These are phyloP conservation scores for Neopelma chrysocephalum DNA, from an alignment of 2,797 vertebrate species.

Conservation along the genomic window DNA sequence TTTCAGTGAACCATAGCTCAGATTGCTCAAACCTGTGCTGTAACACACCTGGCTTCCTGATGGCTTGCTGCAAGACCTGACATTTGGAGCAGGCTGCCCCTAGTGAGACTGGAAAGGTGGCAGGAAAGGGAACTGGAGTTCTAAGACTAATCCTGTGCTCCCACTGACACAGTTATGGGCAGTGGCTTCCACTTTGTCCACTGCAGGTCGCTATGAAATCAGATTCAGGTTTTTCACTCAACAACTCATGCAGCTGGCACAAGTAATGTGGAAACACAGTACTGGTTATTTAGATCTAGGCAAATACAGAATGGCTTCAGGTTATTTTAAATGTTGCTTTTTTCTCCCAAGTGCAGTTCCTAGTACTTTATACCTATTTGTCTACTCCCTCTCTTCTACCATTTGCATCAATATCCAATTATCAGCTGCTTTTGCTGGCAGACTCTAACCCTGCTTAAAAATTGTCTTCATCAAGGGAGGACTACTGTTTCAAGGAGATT, in stretches of 20 bases:
- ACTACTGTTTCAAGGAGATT: constrained; percentile 51
- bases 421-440: constrained; percentile 32
- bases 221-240: background rate
- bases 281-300: background rate
- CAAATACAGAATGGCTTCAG: background rate
- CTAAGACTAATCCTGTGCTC: background rate
- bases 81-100: background rate
- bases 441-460: constrained; percentile 23
- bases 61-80: background rate
- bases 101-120: background rate
- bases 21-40: background rate
- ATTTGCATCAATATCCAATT: constrained; percentile 46
- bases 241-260: background rate
- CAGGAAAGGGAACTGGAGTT: background rate
- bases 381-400: background rate
- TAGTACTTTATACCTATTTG: background rate
- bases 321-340: background rate
- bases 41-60: background rate
- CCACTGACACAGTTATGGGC: background rate
- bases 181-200: background rate
- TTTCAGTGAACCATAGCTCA: background rate
- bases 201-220: background rate
- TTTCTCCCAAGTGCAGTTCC: background rate
- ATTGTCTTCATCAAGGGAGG: constrained; percentile 33
- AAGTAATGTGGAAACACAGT: background rate